Evolutionary conservation across 1,140 invertebrate genomes (phyloP), one percentile per base, ranked within the genome.

Genomic region (Scaptomyza graminum): DNA sequence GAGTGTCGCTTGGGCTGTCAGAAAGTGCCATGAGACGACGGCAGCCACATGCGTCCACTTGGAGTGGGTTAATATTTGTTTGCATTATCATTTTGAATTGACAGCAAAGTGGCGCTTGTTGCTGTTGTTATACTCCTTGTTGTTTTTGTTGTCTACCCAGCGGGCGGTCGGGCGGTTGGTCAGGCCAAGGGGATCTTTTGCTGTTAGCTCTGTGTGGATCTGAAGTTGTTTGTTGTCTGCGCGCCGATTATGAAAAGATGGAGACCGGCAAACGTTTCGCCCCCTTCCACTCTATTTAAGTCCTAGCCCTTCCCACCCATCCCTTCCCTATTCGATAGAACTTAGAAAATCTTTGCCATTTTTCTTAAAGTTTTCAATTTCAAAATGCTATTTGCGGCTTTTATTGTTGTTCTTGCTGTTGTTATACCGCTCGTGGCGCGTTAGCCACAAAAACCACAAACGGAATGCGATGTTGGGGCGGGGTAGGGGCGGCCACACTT

Each of bases 61-160:
- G 74, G 89, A 90, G 89, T 87, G 89, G 89, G 89, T 90, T 90
- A 90, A 90, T 90, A 90, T 90, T 90, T 90, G 89, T 90, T 90
- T 90, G 89, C 85, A 90, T 90, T 90, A 90, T 90, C 85, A 90
- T 90, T 90, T 90, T 85, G 79, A 90, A 85, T 90, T 90, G 89
- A 90, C 89, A 90, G 89, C 76, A 69, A 90, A 90, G 89, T 90
- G 89, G 89, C 89, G 89, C 89, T 90, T 90, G 63, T 89, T 83
- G 69, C 74, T 75, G 66, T 87, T 81, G 77, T 85, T 85, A 55
- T 75, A 71, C 25, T 47, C 66, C 28, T 71, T 62, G 13, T 39
- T 77, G 39, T 37, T n/a, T n/a, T n/a, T 61, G 39, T 52, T 71
- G 46, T 56, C 63, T 55, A 44, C 80, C 51, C 80, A 83, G 80